phyloP scores from a whole-genome alignment of 2,888 invertebrate species.

The Caenorhabditis sp. region DNA sequence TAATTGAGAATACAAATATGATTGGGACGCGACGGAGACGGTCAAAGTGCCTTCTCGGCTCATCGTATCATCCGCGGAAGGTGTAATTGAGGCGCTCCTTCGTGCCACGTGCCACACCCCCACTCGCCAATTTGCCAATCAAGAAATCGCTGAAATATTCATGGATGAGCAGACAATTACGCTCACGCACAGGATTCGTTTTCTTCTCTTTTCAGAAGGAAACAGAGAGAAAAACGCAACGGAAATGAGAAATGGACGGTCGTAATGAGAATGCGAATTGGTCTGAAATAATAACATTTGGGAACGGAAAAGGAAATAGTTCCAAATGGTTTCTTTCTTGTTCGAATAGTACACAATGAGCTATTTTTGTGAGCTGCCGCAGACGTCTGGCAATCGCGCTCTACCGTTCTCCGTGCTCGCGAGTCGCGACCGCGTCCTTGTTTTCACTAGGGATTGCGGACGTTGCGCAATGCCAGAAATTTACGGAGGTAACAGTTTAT shows the following conservation, averaged over 20 bases:
- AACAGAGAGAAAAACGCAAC: constrained; percentile 11
- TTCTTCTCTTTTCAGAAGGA: constrained; percentile 1
- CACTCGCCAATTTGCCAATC: constrained; percentile 40
- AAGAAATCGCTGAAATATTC: constrained; percentile 49
- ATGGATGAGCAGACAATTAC: constrained; percentile 41
- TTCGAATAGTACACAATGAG: no score
- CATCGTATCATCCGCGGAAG: neutral
- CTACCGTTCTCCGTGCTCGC: no score
- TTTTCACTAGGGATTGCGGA: no score
- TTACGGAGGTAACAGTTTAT: no score
- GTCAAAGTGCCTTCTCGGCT: constrained; percentile 14
- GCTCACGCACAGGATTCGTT: neutral
- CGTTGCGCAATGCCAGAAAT: no score
- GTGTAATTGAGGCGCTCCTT: neutral
- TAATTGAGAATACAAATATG: constrained; percentile 41
- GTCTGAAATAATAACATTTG: neutral
- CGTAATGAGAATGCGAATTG: constrained; percentile 12
- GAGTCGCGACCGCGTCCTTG: no score
- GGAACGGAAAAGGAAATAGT: constrained; percentile 4
- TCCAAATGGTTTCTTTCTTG: no score
- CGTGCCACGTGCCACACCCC: constrained; percentile 8
- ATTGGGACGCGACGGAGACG: constrained; percentile 14
- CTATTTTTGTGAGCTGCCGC: no score
- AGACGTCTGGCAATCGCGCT: no score
- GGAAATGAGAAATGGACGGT: constrained; percentile 19